Evolutionary conservation across 2,113 vertebrate genomes (phyloP).

Genomic region (Penelope pileata): DNA sequence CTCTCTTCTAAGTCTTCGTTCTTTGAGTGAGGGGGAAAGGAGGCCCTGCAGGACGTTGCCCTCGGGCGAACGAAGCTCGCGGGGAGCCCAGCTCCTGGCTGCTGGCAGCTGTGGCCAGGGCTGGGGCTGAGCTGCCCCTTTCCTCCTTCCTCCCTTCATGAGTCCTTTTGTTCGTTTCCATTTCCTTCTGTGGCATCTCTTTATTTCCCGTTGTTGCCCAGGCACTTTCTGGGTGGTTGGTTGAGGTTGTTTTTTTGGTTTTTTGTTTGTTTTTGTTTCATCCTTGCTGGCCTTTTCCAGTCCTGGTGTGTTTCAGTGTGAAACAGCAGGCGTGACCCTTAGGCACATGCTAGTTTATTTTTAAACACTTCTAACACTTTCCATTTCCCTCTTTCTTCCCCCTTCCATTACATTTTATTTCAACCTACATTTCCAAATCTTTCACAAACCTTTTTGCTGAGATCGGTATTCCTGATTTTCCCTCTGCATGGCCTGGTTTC

Average conservation of each 20-base stretch:
- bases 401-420: neutral
- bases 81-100: neutral
- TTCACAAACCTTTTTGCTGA: neutral
- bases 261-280: neutral
- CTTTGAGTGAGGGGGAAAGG: neutral
- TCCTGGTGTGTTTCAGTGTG: neutral
- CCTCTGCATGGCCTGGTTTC: neutral
- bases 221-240: neutral
- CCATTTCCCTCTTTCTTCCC: neutral
- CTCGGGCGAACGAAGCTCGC: neutral
- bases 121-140: neutral
- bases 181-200: neutral
- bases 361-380: neutral
- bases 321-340: neutral
- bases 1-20: neutral
- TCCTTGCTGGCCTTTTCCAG: neutral
- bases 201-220: neutral
- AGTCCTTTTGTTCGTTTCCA: neutral
- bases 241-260: neutral
- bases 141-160: neutral
- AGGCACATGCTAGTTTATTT: neutral
- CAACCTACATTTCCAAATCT: neutral
- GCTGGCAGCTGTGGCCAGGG: no score
- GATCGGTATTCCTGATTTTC: neutral
- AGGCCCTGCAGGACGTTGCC: neutral